Evolutionary conservation across 2,113 vertebrate species (phyloP).

Genomic region (Telmatochromis sp.): DNA sequence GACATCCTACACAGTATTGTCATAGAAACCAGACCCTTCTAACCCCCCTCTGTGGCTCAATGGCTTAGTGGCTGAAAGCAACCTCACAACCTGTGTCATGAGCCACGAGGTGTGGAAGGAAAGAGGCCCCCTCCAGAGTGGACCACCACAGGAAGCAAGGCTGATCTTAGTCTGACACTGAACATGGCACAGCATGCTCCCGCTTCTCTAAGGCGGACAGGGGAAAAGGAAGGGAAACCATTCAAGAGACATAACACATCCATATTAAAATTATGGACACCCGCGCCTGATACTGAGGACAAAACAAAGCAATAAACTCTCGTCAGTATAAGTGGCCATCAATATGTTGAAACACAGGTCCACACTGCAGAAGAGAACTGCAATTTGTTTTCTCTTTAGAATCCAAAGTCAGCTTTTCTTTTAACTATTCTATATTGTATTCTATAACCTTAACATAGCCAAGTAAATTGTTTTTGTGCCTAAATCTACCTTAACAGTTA

Average conservation of each 20-base stretch:
- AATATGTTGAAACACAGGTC: background rate
- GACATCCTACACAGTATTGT: background rate
- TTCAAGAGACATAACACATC: background rate
- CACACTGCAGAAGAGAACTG: background rate
- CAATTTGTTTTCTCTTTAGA: background rate
- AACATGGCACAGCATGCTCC: conserved; percentile 17
- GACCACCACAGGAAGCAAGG: conserved; percentile 30
- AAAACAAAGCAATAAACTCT: background rate
- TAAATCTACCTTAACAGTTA: background rate
- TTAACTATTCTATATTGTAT: background rate
- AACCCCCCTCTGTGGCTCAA: background rate
- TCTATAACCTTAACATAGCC: background rate
- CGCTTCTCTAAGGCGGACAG: background rate
- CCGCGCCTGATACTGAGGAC: background rate
- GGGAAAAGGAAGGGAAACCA: conserved; percentile 10
- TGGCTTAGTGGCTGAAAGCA: background rate
- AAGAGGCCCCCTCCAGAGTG: conserved; percentile 20
- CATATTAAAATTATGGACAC: background rate
- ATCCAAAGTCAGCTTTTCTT: background rate
- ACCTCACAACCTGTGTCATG: conserved; percentile 31
- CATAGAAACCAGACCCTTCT: background rate
- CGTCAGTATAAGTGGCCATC: background rate
- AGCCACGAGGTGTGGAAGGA: conserved; percentile 47
- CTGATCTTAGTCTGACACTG: conserved; percentile 23
- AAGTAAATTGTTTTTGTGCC: background rate